phyloP scores from a whole-genome alignment of 2,113 vertebrate species.

The Cyprinodon variegatus region DNA sequence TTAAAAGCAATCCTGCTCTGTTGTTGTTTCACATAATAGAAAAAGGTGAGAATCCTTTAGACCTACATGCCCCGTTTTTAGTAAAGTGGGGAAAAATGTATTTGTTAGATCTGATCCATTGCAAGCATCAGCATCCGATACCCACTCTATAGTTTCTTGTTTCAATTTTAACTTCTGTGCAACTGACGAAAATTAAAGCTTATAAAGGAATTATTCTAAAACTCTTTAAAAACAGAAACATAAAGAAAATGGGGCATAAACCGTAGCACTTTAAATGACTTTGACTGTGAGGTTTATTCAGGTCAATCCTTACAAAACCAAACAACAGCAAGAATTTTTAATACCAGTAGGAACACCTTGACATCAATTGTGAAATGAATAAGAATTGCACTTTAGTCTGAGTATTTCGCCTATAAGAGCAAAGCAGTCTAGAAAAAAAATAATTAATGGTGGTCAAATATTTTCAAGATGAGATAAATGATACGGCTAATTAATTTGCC shows the following conservation, averaged over 20 bases:
- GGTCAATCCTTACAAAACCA: no score
- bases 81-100: neutral
- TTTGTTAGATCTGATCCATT: no score
- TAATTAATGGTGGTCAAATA: neutral
- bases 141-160: no score
- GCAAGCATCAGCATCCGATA: no score
- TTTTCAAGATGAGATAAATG: neutral
- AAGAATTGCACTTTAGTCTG: neutral
- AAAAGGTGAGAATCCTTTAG: neutral
- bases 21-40: neutral
- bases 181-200: no score
- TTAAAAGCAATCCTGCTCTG: neutral
- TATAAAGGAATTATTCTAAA: no score
- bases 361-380: neutral
- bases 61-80: neutral
- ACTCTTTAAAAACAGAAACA: no score
- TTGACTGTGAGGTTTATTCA: no score
- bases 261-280: no score
- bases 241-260: no score
- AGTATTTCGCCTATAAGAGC: neutral
- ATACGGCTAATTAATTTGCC: neutral
- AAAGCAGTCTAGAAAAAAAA: neutral
- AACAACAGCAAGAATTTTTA: neutral
- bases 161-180: no score
- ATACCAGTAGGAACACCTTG: neutral